These are phyloP conservation scores for Pollenia amentaria DNA, from an alignment of 2,888 invertebrate species.

Conservation along the genomic window DNA sequence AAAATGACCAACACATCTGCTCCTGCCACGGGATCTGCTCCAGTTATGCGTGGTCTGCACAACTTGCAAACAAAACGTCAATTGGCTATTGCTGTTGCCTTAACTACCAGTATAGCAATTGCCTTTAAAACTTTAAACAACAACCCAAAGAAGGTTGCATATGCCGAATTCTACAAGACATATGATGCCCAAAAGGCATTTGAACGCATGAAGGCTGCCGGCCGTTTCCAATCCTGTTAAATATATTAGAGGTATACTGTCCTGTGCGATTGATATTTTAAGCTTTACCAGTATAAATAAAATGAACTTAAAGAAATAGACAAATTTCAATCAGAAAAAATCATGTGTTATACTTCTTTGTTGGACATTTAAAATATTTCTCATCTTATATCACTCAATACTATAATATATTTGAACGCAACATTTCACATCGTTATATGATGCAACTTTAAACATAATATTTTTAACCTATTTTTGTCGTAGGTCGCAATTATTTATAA, in stretches of 20 bases:
- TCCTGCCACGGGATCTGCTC: conserved; percentile 85
- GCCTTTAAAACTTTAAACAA: conserved; percentile 85
- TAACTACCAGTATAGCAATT: conserved; percentile 84
- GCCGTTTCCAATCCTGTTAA: conserved; percentile 84
- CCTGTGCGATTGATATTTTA: conserved; percentile 47
- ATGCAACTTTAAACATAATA: too few species aligned
- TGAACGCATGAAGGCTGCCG: conserved; percentile 84
- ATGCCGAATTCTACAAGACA: conserved; percentile 90
- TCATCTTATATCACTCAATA: too few species aligned
- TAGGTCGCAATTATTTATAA: too few species aligned
- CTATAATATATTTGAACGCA: not conserved
- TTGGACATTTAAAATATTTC: not conserved
- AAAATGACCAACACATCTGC: conserved; percentile 82
- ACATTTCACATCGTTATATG: too few species aligned
- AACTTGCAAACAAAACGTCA: conserved; percentile 87
- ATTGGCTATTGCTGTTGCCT: conserved; percentile 85
- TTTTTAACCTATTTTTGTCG: too few species aligned
- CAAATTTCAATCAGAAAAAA: conserved; percentile 38
- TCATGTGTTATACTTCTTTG: conserved; percentile 10
- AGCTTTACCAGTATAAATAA: conserved; percentile 59
- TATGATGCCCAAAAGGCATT: conserved; percentile 84
- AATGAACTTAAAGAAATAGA: conserved; percentile 74
- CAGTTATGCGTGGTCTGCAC: conserved; percentile 90
- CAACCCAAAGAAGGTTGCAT: conserved; percentile 86
- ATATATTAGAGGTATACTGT: conserved; percentile 39